Evolutionary conservation across 2,113 vertebrate genomes (phyloP).

Genomic region (Neogobius melanostomus): DNA sequence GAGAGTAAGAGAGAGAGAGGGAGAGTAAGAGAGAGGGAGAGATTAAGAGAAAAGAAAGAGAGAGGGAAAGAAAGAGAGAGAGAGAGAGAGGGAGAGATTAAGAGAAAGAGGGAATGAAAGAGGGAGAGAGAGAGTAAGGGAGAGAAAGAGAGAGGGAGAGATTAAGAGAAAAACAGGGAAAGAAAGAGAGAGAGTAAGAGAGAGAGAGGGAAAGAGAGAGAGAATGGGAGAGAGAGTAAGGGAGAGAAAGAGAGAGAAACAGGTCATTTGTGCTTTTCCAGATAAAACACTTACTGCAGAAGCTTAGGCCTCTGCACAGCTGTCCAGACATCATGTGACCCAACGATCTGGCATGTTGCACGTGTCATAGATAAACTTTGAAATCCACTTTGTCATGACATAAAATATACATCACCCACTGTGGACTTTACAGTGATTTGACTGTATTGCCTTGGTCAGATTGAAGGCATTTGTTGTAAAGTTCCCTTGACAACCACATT

Average conservation of each 20-base stretch:
- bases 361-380: slow-evolving; percentile 12
- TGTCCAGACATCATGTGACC: not conserved
- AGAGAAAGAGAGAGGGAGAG: not conserved
- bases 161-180: not conserved
- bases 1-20: not conserved
- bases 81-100: too few species aligned
- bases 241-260: slow-evolving; percentile 22
- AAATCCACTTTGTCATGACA: too few species aligned
- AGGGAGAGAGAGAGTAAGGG: not conserved
- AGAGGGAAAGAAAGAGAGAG: not conserved
- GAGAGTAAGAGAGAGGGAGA: not conserved
- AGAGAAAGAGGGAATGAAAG: too few species aligned
- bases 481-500: not conserved
- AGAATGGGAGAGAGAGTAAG: slow-evolving; percentile 8
- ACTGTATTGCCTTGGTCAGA: not conserved
- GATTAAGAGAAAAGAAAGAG: too few species aligned
- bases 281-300: slow-evolving; percentile 44
- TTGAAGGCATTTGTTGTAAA: not conserved
- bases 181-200: not conserved
- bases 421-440: not conserved
- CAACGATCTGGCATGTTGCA: slow-evolving; percentile 6
- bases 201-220: not conserved
- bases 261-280: slow-evolving; percentile 46
- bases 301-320: slow-evolving; percentile 26
- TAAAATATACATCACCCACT: too few species aligned